Base-by-base conservation (phyloP, 2,888 invertebrate genomes). In the Tortrix viridana region DNA sequence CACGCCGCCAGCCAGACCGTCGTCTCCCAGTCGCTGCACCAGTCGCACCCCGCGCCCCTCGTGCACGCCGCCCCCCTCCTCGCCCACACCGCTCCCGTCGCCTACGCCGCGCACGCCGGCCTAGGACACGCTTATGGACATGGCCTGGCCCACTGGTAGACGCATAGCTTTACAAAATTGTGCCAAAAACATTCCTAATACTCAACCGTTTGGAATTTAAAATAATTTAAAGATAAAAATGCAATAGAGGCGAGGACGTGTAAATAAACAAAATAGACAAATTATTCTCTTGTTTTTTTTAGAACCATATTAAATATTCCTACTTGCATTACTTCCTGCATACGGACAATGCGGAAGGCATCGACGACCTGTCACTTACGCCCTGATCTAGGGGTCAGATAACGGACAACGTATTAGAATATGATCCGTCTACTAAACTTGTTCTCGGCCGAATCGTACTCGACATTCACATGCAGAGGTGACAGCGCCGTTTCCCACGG, bases 51-150 rank as follows among this genome's bases (percentile, higher is more conserved):
- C 63, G 53, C 59, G 1, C 44, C 55, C 54, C 22, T 47, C 9
- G 58, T 62, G n/a, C 65, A 69, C 49, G 66, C 56, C 54, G 55
- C 65, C 7, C 59, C 85, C 18, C 85, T 47, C 6, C 14, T 41
- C 58, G 66, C 47, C 7, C 47, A 46, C 54, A 60, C 58, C 50
- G 66, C 56, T 19, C 50, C 43, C 49, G 20, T 37, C 23, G 52
- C 22, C 57, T 54, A 52, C 61, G 55, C 56, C 61, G 58, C 56
- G 32, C 61, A 48, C 46, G 52, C 47, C 16, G 62, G 52, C 16
- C 22, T 22, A 38, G 62, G 26, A 7, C 62, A 57, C 50, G 50
- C 19, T 12, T 32, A 18, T 16, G 62, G 52, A 3, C 53, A 53
- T n/a, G 62, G 62, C 7, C 57, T 62, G 12, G 49, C 62, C 23